Conservation (phyloP, 2,888 invertebrate genomes). For the Copidosoma aretas region DNA sequence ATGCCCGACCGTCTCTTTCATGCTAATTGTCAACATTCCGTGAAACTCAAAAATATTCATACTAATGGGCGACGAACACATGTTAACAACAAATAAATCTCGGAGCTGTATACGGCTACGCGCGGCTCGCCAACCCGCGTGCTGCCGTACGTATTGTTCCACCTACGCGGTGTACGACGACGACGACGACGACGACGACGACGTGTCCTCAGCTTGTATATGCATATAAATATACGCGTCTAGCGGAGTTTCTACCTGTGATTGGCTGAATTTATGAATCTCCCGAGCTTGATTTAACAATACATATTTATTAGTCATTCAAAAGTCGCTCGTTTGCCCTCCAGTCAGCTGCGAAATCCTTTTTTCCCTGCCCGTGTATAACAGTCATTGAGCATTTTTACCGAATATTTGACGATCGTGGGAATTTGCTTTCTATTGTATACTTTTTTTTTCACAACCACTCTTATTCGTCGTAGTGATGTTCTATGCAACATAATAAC, state of each 20-base stretch:
- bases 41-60: background rate
- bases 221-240: too few relatives aligned
- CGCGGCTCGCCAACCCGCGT: background rate
- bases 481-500: too few relatives aligned
- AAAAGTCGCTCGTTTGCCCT: too few relatives aligned
- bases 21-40: background rate
- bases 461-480: too few relatives aligned
- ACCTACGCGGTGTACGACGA: background rate
- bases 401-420: too few relatives aligned
- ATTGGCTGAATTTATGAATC: background rate
- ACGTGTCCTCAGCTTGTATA: too few relatives aligned
- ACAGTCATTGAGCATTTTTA: too few relatives aligned
- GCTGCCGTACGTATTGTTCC: background rate
- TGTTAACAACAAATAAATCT: constrained; percentile 1
- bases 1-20: background rate
- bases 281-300: background rate
- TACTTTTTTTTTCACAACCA: too few relatives aligned
- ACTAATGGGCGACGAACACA: background rate
- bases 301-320: background rate
- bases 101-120: background rate
- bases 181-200: too few relatives aligned
- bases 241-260: background rate
- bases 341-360: too few relatives aligned
- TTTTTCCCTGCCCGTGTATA: too few relatives aligned
- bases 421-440: too few relatives aligned